Evolutionary conservation across 2,113 vertebrate genomes (phyloP).

Genomic region (Drymodes brunneopygia): DNA sequence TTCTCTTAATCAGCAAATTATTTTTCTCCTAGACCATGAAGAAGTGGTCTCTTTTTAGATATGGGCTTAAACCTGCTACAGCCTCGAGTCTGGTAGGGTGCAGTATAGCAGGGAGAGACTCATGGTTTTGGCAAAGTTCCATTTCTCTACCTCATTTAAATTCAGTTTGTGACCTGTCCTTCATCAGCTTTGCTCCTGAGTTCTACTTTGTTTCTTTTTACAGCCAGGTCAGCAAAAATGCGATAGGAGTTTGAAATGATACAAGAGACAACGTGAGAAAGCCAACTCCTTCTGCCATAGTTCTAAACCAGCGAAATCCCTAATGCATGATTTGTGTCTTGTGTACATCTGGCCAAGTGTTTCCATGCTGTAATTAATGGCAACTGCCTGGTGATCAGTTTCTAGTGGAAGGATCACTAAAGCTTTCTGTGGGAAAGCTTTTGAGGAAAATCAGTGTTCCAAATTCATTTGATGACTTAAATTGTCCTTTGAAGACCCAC

Average conservation of each 20-base stretch:
- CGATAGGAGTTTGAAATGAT: background rate
- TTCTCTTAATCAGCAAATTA: background rate
- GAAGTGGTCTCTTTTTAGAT: background rate
- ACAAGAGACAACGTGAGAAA: background rate
- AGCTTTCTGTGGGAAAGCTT: background rate
- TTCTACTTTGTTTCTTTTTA: background rate
- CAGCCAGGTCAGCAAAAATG: background rate
- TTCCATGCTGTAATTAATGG: background rate
- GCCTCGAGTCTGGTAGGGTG: background rate
- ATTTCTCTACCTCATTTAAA: background rate
- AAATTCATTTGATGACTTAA: background rate
- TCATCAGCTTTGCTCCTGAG: background rate
- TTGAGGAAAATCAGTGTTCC: background rate
- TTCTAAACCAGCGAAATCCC: background rate
- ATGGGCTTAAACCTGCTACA: background rate
- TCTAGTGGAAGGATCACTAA: background rate
- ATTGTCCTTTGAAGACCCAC: background rate
- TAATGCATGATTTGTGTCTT: background rate
- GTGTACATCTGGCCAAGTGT: background rate
- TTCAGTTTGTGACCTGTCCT: background rate
- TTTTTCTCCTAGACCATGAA: background rate
- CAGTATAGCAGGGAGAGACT: background rate
- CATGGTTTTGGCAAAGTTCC: background rate
- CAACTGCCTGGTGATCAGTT: background rate
- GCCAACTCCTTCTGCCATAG: background rate